These are phyloP conservation scores for Drosophila nikananu DNA, from an alignment of 1,140 invertebrate genomes.

Conservation along the genomic window DNA sequence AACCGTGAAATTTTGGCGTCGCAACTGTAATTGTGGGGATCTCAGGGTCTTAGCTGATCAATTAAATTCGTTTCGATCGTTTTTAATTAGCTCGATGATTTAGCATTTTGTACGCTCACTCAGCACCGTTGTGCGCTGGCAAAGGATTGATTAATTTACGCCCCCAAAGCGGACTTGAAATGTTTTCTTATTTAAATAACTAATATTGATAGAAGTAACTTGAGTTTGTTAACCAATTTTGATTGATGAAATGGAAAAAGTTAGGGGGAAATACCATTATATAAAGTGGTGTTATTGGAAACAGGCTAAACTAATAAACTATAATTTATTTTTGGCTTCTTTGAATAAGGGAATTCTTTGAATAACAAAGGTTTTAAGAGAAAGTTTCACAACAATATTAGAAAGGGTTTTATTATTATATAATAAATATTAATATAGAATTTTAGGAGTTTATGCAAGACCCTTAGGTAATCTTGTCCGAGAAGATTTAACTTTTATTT, in stretches of 20 bases:
- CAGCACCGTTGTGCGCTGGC: conserved; percentile 50
- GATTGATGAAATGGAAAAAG: conserved; percentile 29
- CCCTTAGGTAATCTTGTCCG: neutral
- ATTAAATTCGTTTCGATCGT: conserved; percentile 85
- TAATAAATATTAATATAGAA: neutral
- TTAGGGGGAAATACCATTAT: conserved; percentile 1
- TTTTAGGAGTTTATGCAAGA: neutral
- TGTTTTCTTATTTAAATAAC: conserved; percentile 30
- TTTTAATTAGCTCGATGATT: conserved; percentile 84
- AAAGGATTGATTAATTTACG: conserved; percentile 55
- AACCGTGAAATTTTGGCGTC: conserved; percentile 72
- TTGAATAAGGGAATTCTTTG: neutral
- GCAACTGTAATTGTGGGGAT: conserved; percentile 53
- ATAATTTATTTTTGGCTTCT: neutral
- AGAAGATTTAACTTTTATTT: neutral
- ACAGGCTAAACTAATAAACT: neutral
- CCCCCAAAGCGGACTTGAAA: conserved; percentile 14
- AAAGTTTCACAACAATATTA: neutral
- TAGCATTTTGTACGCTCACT: conserved; percentile 71
- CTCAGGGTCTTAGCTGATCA: conserved; percentile 70
- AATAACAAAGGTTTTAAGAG: neutral
- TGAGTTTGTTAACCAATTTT: conserved; percentile 12
- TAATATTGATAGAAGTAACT: conserved; percentile 35
- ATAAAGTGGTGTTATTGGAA: neutral
- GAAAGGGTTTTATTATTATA: neutral